Base-by-base conservation (phyloP, 2,888 invertebrate species). In the Stegana nigrithorax region DNA sequence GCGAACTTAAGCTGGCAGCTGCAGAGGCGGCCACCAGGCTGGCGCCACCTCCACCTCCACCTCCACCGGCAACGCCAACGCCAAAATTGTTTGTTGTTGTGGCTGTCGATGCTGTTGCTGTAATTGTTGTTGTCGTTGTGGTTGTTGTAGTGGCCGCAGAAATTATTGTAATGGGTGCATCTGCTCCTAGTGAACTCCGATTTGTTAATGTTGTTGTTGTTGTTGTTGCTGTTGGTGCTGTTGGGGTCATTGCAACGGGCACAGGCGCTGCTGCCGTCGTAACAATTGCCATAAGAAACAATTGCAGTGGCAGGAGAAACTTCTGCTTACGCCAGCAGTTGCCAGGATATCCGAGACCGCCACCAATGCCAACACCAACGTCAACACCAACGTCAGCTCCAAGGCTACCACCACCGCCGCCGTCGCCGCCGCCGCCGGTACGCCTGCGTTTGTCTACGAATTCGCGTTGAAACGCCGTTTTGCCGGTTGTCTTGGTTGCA, bases 401-500 rank as follows among this genome's bases (percentile, higher is more conserved):
- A n/a, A n/a, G 36, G 14, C 23, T 53, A 14, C 19, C 39, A 21
- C 32, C 12, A 19, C 55, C 62, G 29, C 56, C 53, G 61, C 29
- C 56, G 45, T 58, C 27, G 47, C 56, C 39, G 66, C 55, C 47
- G 63, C 44, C 60, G 60, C 66, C 39, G 63, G 58, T 57, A 59
- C 29, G 66, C 63, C 65, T 64, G 64, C 61, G 66, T 60, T 64
- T 59, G 51, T 65, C 44, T 23, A 44, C n/a, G 19, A 61, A 32
- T 59, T 63, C 64, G 25, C 42, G 66, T 67, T 67, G 67, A 59
- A 68, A 26, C 67, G 74, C 78, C 80, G 77, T 81, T 67, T 68
- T 81, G 80, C 60, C 70, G 71, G 60, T 67, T 74, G 74, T 77
- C 70, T 36, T 72, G 81, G 73, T 78, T 74, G 79, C 81, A 79